phyloP scores from a whole-genome alignment of 2,113 vertebrate genomes.

The Microtus oregoni region DNA sequence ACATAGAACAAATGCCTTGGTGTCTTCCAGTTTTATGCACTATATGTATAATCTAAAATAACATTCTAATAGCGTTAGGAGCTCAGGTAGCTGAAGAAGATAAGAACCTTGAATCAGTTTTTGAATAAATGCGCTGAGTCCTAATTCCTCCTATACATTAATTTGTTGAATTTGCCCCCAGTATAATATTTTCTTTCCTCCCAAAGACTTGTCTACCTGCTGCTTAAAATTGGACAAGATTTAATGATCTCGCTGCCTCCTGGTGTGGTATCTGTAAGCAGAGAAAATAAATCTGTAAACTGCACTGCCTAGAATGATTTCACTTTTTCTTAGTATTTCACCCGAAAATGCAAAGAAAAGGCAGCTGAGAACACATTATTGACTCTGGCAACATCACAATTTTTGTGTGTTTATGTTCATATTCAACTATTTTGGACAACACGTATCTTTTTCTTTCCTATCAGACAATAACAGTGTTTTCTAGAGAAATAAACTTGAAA shows the following conservation, averaged over 20 bases:
- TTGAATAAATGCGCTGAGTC: not conserved
- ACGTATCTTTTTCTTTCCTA: not conserved
- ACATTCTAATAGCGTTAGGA: constrained; percentile 6
- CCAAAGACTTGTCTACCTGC: constrained; percentile 34
- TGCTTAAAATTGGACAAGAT: constrained; percentile 74
- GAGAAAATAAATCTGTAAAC: constrained; percentile 70
- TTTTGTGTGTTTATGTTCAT: constrained; percentile 31
- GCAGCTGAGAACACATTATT: constrained; percentile 26
- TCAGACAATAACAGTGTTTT: not conserved
- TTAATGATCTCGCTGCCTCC: constrained; percentile 65
- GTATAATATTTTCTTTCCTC: constrained; percentile 59
- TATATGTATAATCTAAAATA: not conserved
- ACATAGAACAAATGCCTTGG: not conserved
- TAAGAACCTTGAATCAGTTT: not conserved
- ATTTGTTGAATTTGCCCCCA: constrained; percentile 36
- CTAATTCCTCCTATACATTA: constrained; percentile 45
- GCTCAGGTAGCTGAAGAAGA: not conserved
- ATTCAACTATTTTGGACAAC: constrained; percentile 37
- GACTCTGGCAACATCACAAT: not conserved
- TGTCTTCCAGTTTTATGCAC: not conserved
- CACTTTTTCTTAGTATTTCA: constrained; percentile 27
- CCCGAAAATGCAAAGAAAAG: constrained; percentile 44
- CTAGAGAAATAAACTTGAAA: not conserved
- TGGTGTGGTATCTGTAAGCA: constrained; percentile 51
- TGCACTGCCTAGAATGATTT: constrained; percentile 44